Conservation (phyloP, 2,797 vertebrate genomes). For the Acanthurus leucopareius region DNA sequence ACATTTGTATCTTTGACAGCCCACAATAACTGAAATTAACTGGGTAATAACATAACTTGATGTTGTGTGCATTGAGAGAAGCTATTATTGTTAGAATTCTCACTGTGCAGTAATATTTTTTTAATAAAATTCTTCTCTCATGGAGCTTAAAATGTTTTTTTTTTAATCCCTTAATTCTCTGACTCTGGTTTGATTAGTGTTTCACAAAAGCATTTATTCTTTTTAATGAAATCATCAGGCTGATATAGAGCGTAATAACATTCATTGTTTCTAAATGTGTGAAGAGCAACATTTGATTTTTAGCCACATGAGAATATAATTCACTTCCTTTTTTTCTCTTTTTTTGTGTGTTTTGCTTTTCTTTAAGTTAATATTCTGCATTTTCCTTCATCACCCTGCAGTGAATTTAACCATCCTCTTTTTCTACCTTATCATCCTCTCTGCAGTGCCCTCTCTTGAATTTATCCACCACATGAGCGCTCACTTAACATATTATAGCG, state of each 20-base stretch:
- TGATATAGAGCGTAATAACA: conserved; percentile 25
- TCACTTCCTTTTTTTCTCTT: not conserved
- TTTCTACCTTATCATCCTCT: not conserved
- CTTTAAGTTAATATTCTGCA: not conserved
- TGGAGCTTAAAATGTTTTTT: conserved; percentile 12
- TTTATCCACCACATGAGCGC: not conserved
- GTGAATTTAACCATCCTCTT: not conserved
- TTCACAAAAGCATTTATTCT: conserved; percentile 8
- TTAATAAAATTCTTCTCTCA: not conserved
- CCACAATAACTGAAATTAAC: not conserved
- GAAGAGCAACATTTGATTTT: not conserved
- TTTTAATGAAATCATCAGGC: conserved; percentile 18
- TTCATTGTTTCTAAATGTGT: not conserved
- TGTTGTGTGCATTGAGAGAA: not conserved
- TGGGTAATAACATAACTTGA: not conserved
- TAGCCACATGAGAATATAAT: not conserved
- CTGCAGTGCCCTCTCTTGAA: not conserved
- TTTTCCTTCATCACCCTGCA: not conserved
- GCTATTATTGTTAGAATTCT: not conserved
- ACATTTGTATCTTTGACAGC: not conserved
- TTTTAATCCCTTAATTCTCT: conserved; percentile 17
- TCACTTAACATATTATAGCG: conserved; percentile 11
- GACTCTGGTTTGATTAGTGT: conserved; percentile 18
- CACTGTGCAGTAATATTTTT: not conserved
- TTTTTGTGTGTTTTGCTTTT: not conserved